Base-by-base conservation (phyloP, 2,888 invertebrate species). In the Tanytarsus gracilentus region DNA sequence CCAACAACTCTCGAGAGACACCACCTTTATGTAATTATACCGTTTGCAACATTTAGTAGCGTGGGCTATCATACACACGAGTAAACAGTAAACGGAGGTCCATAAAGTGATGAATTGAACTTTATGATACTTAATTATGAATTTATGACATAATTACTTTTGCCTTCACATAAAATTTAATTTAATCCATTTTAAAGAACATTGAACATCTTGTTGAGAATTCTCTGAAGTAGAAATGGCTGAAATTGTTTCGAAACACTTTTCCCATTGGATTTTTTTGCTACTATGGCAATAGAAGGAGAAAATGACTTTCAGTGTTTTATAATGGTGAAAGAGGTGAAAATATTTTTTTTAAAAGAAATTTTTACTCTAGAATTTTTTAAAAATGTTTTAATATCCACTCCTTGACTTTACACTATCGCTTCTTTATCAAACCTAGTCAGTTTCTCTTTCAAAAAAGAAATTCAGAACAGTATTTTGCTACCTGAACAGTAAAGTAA, bases 401-500 rank as follows among this genome's bases (percentile, higher is more conserved):
- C n/a, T n/a, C n/a, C n/a, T n/a, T n/a, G n/a, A n/a, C n/a, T n/a
- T n/a, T n/a, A n/a, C n/a, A n/a, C n/a, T n/a, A n/a, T 14, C 4
- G 14, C 4, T 6, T 36, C n/a, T 36, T 36, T n/a, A 14, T 36
- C 14, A 14, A 14, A n/a, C 14, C 16, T 14, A 14, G n/a, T 36
- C 14, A 36, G 16, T 36, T n/a, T 36, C 14, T 36, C 36, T 36
- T 16, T 36, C n/a, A 16, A 36, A n/a, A 36, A 8, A 44, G 40
- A 18, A 16, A 21, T 8, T 16, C 9, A 9, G 14, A 16, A 40
- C 21, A 8, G 23, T 44, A 23, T 18, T 44, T n/a, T 14, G 3
- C 40, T 40, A 56, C 58, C 58, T 58, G 26, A 48, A 23, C 48
- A 40, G 23, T 58, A 48, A 58, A 44, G 58, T 40, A 16, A 30